Evolutionary conservation across 2,888 invertebrate species (phyloP), one percentile per base, ranked within the genome.

Genomic region (Trissolcus japonicus): DNA sequence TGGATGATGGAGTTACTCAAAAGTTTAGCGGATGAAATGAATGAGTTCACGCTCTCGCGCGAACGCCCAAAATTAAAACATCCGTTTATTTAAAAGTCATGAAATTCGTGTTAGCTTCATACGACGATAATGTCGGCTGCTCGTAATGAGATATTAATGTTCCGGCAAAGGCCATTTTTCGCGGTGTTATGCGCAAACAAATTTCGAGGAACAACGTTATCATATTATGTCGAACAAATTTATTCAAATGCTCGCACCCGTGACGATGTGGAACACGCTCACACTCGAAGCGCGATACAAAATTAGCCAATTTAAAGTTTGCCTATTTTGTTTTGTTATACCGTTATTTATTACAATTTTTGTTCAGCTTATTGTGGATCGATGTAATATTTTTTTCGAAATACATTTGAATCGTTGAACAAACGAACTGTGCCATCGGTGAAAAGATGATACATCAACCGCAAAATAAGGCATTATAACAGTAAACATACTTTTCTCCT

Each of bases 401-500:
- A 46, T 14, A 46, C 6, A 35, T 35, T 35, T 16, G 46, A 46
- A n/a, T n/a, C 6, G 16, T 14, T 46, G 56, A 56, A 61, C 62
- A 62, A 69, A 17, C 71, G 16, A 62, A 63, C 29, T 21, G 46
- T 25, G 19, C 16, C 41, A 48, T 54, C 21, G 13, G 17, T 19
- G 17, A 17, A 51, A 9, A 11, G 54, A 25, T 46, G 51, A 55
- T 21, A 29, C 59, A 53, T 41, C 50, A 56, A 46, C 63, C 25
- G 40, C 50, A 17, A 25, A 66, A 73, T 55, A 61, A 48, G 57
- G 61, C 59, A 62, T 62, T 62, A 67, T 62, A 74, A 74, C 67
- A 19, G 74, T 67, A 74, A 74, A 67, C 61, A 57, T 35, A 61
- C 53, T 67, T 67, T 62, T 62, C 62, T 55, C n/a, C 35, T 65